Conservation (phyloP, 2,797 vertebrate genomes). For the Caiman crocodilus region DNA sequence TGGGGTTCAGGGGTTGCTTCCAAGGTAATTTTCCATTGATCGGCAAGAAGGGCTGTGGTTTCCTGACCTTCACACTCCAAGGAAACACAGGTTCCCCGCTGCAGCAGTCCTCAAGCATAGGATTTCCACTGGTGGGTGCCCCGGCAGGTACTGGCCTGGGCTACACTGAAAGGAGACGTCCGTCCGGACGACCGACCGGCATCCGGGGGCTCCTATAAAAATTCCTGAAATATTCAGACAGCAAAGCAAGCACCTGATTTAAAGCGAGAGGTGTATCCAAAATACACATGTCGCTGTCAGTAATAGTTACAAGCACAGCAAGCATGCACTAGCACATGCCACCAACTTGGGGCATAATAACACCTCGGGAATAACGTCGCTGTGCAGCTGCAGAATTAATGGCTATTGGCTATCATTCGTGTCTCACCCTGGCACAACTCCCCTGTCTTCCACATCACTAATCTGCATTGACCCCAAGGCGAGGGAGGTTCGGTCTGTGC, state of each 20-base stretch:
- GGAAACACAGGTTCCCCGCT: slow-evolving; percentile 45
- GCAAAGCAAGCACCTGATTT: slow-evolving; percentile 46
- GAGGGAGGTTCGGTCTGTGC: background rate
- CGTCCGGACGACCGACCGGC: slow-evolving; percentile 66
- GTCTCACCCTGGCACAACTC: background rate
- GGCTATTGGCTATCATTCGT: background rate
- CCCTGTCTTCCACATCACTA: fast-evolving
- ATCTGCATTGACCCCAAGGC: fast-evolving
- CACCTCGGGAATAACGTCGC: too few species aligned
- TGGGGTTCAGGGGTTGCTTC: slow-evolving; percentile 62
- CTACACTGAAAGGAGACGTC: slow-evolving; percentile 9
- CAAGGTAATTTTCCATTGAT: slow-evolving; percentile 71
- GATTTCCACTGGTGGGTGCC: slow-evolving; percentile 72
- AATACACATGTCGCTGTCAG: background rate
- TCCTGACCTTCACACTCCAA: slow-evolving; percentile 48
- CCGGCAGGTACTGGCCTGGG: slow-evolving; percentile 63
- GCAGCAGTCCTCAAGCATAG: slow-evolving; percentile 49
- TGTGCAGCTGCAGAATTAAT: too few species aligned
- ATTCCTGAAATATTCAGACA: slow-evolving; percentile 65
- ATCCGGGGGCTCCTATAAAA: slow-evolving; percentile 69
- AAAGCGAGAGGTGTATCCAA: slow-evolving; percentile 46
- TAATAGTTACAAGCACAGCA: too few species aligned
- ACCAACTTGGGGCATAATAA: too few species aligned
- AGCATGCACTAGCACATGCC: too few species aligned
- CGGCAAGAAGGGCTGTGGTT: slow-evolving; percentile 65